phyloP scores from a whole-genome alignment of 2,888 invertebrate genomes.

The Drosophila monieri region DNA sequence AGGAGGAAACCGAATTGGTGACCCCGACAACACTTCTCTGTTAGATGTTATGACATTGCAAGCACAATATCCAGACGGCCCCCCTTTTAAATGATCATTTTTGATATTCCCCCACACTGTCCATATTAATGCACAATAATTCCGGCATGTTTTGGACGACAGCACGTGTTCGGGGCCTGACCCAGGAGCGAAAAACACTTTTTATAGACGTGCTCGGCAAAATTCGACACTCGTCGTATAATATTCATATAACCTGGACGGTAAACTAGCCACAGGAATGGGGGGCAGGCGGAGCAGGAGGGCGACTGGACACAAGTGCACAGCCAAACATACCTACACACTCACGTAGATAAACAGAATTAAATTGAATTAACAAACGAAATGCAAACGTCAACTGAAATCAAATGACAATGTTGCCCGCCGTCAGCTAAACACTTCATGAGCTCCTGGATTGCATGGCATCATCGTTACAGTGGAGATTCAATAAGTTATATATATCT shows the following conservation, averaged over 20 bases:
- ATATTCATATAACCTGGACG: conserved; percentile 30
- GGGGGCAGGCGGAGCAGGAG: neutral
- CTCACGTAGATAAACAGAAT: conserved; percentile 31
- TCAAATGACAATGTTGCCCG: conserved; percentile 66
- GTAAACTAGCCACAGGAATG: conserved; percentile 20
- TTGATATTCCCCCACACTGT: neutral
- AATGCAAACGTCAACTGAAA: conserved; percentile 76
- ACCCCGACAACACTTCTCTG: neutral
- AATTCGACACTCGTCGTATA: conserved; percentile 66
- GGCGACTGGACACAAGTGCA: conserved; percentile 9
- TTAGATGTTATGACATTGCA: neutral
- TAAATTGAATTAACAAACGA: conserved; percentile 70
- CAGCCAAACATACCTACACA: neutral
- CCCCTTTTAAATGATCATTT: conserved; percentile 4
- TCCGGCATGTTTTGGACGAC: conserved; percentile 24
- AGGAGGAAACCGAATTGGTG: no score
- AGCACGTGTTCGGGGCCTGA: conserved; percentile 70
- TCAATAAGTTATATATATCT: neutral
- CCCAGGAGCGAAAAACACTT: conserved; percentile 36
- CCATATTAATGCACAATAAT: conserved; percentile 13
- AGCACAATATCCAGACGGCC: neutral
- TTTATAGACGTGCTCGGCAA: conserved; percentile 57
- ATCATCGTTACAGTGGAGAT: conserved; percentile 1
- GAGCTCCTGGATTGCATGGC: conserved; percentile 28
- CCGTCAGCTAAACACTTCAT: conserved; percentile 5